phyloP scores from a whole-genome alignment of 2,113 vertebrate species.

The Benitochromis conjunctus region DNA sequence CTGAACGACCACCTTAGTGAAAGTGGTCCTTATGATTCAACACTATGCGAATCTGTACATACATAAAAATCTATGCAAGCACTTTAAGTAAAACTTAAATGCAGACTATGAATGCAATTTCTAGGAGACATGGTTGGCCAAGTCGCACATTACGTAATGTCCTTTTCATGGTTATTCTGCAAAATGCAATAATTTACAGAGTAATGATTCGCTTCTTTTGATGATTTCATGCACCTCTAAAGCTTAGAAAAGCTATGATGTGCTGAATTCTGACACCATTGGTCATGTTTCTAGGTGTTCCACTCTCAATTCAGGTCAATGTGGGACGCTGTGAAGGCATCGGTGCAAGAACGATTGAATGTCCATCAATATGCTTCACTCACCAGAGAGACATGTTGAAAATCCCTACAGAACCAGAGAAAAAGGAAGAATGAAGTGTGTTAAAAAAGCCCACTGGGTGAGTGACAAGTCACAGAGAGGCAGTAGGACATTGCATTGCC shows the following conservation, averaged over 20 bases:
- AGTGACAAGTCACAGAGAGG: slow-evolving; percentile 51
- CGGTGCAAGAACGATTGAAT: slow-evolving; percentile 28
- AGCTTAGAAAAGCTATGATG: slow-evolving; percentile 33
- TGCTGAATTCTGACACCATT: slow-evolving; percentile 33
- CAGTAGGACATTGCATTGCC: slow-evolving; percentile 45
- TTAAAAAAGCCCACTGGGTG: slow-evolving; percentile 36
- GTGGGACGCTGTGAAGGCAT: slow-evolving; percentile 8
- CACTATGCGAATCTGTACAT: neutral
- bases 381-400: slow-evolving; percentile 30
- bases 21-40: neutral
- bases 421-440: slow-evolving; percentile 20
- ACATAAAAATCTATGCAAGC: neutral
- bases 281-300: slow-evolving; percentile 39
- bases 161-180: neutral
- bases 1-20: neutral
- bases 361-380: slow-evolving; percentile 45
- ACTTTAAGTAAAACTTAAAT: neutral
- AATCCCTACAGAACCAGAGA: slow-evolving; percentile 27
- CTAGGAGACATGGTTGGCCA: neutral
- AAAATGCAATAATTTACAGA: slow-evolving; percentile 28
- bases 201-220: slow-evolving; percentile 4
- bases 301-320: slow-evolving; percentile 56
- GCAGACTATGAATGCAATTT: neutral
- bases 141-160: neutral
- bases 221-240: slow-evolving; percentile 12